Base-by-base conservation (phyloP, 2,797 vertebrate species). In the Moxostoma hubbsi region DNA sequence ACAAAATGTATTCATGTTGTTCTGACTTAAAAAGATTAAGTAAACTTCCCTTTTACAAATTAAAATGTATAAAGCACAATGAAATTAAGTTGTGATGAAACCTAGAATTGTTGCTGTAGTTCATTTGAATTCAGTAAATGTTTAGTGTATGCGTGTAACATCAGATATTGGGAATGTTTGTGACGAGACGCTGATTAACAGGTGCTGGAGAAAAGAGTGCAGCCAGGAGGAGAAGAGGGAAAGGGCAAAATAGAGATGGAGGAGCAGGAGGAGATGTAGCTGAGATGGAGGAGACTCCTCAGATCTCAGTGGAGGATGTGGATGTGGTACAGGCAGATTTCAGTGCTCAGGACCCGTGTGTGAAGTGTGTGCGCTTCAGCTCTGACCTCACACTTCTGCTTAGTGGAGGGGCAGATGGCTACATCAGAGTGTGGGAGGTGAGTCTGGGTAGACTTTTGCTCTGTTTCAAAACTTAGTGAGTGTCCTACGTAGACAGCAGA, bases 391-490 rank as follows among this genome's bases (percentile, higher is more conserved):
- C 91, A 9, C 91, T 97, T 24, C 93, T 99, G 8, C 91, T 96
- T 80, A 97, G 96, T 0, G 97, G 97, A 1, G 97, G 97, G 0
- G 94, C 95, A 0, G 97, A 98, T 0, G 97, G 97, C 83, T 93
- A 92, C 84, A 58, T 98, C 24, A 90, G 97, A 49, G 90, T 96
- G 72, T 98, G 97, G 97, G 96, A 98, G 97, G 97, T 97, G 87
- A 89, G 81, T 69, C 47, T 24, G 5, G 2, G 16, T 45, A 15
- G 24, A 46, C 13, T 36, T 58, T 59, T 15, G 36, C 36, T 36
- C 36, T 36, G 36, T 36, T 36, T 5, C 36, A 36, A 36, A 36
- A 36, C 36, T 36, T 36, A 36, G 36, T 36, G 36, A 36, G 36
- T 4, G 3, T 4, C 36, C 36, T 36, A 36, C 4, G 36, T 36